Evolutionary conservation across 2,797 vertebrate species (phyloP).

Genomic region (Holocentrus rufus): DNA sequence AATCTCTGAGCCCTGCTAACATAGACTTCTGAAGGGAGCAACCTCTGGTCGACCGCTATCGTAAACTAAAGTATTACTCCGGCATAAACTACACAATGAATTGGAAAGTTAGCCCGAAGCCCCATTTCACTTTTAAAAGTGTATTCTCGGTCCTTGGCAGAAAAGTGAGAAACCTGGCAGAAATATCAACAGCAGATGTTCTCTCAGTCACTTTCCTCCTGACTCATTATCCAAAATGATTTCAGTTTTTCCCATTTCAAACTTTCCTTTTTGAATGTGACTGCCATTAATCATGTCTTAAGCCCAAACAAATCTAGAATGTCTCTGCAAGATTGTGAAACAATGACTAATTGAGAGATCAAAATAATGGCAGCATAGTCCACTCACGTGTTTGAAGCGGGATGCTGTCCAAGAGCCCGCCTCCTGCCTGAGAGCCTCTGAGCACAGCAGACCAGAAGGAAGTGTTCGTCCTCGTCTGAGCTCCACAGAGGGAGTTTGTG

Average conservation of each 20-base stretch:
- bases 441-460: conserved; percentile 49
- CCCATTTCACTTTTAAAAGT: conserved; percentile 31
- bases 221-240: conserved; percentile 23
- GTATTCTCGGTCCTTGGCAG: conserved; percentile 21
- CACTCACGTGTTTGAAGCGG: conserved; percentile 57
- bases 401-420: conserved; percentile 36
- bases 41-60: conserved; percentile 11
- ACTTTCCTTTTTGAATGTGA: conserved; percentile 6
- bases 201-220: conserved; percentile 27
- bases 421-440: conserved; percentile 33
- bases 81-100: conserved; percentile 3
- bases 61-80: conserved; percentile 41
- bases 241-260: conserved; percentile 38
- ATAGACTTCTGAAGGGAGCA: conserved; percentile 25
- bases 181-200: conserved; percentile 49
- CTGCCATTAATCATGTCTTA: conserved; percentile 7
- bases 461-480: conserved; percentile 37
- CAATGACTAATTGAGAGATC: conserved; percentile 6
- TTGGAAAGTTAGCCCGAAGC: conserved; percentile 13
- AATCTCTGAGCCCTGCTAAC: conserved; percentile 1
- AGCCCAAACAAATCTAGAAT: conserved; percentile 15
- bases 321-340: background rate
- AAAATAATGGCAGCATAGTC: conserved; percentile 26
- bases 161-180: conserved; percentile 52
- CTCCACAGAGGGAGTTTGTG: conserved; percentile 15